phyloP scores from a whole-genome alignment of 2,797 vertebrate genomes.

The Amblyopsis hoosieri region DNA sequence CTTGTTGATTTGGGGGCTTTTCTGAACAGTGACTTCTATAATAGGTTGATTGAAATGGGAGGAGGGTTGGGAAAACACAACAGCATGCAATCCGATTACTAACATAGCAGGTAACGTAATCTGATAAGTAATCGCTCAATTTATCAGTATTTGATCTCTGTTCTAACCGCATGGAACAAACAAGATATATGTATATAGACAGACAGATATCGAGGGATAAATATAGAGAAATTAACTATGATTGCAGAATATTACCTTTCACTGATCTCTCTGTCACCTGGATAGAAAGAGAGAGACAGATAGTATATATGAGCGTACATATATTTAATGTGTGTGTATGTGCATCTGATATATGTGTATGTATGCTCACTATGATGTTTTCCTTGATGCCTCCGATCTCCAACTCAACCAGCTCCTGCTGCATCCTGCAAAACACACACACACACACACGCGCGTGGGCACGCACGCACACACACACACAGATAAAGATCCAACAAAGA shows the following conservation, averaged over 20 bases:
- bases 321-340: slow-evolving; percentile 10
- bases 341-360: slow-evolving; percentile 1
- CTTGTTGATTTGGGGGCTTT: slow-evolving; percentile 31
- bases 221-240: not conserved
- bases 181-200: slow-evolving; percentile 2
- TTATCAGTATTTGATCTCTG: not conserved
- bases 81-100: slow-evolving; percentile 14
- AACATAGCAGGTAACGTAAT: too few species aligned
- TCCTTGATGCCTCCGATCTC: slow-evolving; percentile 68
- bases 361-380: slow-evolving; percentile 35
- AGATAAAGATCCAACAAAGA: not conserved
- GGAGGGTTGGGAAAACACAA: slow-evolving; percentile 15
- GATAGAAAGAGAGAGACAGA: slow-evolving; percentile 9
- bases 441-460: slow-evolving; percentile 8
- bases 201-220: not conserved
- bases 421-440: slow-evolving; percentile 73
- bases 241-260: slow-evolving; percentile 30
- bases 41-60: slow-evolving; percentile 8
- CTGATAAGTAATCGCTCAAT: too few species aligned
- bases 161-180: slow-evolving; percentile 19
- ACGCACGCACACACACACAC: slow-evolving; percentile 1
- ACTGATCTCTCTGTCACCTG: slow-evolving; percentile 31
- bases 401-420: slow-evolving; percentile 83
- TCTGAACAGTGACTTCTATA: slow-evolving; percentile 53
- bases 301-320: not conserved